A percentile compares a stretch with the other conserved stretches of the same genome.
These are phyloP conservation scores for Camponotus fellah DNA, from an alignment of 2,888 invertebrate genomes.

Conservation along the genomic window DNA sequence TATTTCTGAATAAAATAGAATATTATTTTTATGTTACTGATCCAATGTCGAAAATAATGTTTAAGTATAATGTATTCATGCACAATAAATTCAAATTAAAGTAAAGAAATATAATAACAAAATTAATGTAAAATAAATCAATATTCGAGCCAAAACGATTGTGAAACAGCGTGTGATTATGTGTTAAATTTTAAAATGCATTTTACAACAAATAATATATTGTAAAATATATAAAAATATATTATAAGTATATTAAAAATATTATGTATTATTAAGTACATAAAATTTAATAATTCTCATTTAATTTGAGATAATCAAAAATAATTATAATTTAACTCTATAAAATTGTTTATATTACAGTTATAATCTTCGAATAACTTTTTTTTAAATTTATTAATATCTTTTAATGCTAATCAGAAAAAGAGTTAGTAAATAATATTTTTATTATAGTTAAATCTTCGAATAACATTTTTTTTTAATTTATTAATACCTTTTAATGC, in stretches of 20 bases:
- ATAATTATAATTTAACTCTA: slow-evolving; percentile 9
- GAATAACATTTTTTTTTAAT: too few relatives aligned
- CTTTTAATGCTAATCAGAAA: background rate
- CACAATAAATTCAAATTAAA: too few relatives aligned
- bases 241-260: background rate
- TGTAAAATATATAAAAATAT: too few relatives aligned
- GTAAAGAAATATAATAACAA: too few relatives aligned
- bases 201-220: too few relatives aligned
- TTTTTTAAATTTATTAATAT: background rate
- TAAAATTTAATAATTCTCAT: background rate
- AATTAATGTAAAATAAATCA: too few relatives aligned
- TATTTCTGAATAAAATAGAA: background rate
- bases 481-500: too few relatives aligned
- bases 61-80: background rate
- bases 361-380: background rate
- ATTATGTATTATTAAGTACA: background rate
- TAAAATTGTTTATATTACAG: slow-evolving; percentile 15
- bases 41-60: background rate
- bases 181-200: too few relatives aligned
- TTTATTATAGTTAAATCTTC: too few relatives aligned
- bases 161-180: too few relatives aligned
- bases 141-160: too few relatives aligned
- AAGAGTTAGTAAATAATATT: background rate
- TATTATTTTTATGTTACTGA: background rate
- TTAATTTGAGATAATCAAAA: background rate